A percentile compares a stretch with the other conserved stretches of the same genome.
Evolutionary conservation across 2,797 vertebrate species (phyloP).

Genomic region (Octomys mimax): DNA sequence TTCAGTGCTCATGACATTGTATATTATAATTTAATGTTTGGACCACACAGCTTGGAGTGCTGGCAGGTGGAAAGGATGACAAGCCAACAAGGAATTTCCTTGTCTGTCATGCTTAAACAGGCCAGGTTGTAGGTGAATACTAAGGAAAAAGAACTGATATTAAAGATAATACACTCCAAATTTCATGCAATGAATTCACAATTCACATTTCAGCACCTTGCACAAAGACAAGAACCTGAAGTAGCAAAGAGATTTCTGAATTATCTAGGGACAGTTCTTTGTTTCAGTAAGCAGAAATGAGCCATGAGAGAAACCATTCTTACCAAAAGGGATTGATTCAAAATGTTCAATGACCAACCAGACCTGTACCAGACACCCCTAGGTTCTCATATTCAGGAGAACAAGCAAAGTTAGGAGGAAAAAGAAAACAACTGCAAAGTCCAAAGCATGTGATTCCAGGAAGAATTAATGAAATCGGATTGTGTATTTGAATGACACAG

Average conservation of each 20-base stretch:
- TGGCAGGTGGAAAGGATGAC: background rate
- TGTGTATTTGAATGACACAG: constrained; percentile 57
- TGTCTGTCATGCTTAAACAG: background rate
- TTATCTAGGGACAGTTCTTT: constrained; percentile 13
- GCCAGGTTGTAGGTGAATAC: background rate
- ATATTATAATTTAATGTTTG: background rate
- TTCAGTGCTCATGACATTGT: background rate
- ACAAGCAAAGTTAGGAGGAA: background rate
- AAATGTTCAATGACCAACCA: constrained; percentile 32
- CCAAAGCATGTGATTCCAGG: constrained; percentile 48
- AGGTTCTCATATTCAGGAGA: constrained; percentile 56
- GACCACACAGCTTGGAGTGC: background rate
- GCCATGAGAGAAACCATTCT: background rate
- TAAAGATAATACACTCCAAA: background rate
- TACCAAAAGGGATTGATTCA: constrained; percentile 9
- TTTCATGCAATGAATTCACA: constrained; percentile 49
- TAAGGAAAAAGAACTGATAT: background rate
- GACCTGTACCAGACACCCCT: constrained; percentile 10
- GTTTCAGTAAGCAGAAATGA: background rate
- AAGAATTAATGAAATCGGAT: constrained; percentile 61
- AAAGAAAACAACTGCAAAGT: constrained; percentile 46
- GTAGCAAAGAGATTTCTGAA: constrained; percentile 12
- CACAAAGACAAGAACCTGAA: constrained; percentile 25
- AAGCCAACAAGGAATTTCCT: constrained; percentile 38
- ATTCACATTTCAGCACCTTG: background rate